Evolutionary conservation across 2,797 vertebrate species (phyloP), one percentile per base, ranked within the genome.

Genomic region (Aplochiton taeniatus): DNA sequence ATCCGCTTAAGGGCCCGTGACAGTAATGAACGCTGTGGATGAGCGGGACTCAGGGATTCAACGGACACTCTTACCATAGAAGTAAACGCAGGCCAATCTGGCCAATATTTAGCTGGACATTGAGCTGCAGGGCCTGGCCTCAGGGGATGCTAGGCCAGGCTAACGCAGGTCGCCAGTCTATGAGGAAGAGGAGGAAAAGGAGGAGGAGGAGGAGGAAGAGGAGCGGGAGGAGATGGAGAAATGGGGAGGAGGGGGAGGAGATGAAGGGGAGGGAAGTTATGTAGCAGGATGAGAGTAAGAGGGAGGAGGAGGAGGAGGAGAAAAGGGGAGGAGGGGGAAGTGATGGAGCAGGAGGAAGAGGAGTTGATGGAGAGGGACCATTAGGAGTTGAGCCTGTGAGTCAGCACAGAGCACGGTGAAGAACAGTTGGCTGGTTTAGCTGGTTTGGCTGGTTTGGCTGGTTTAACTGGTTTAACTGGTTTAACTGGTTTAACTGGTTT

Each of bases 71-170:
- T 92, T 89, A 89, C 68, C 63, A 83, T 83, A 90, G 88, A 88
- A 90, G 90, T 74, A 90, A 89, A 83, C 78, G 68, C 63, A 5
- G 74, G 79, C 83, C 90, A 92, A 92, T 92, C 90, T 89, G 75
- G 51, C 85, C 85, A 87, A 93, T 92, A 91, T 90, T 91, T 86
- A 64, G 72, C 77, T 45, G 85, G 90, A 91, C 90, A 63, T 90
- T 92, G 91, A 92, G 88, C 83, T 73, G 80, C 82, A 81, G 79
- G 65, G 80, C 68, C 79, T 63, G 77, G 69, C 80, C 78, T 88
- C 84, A 76, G 11, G 13, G 18, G 11, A n/a, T 82, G 83, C 84
- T 80, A 72, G 16, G 80, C 88, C 87, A 84, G 74, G 58, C 83
- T 87, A 89, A 90, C 78, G 66, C 66, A 69, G 83, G 80, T 69